Conservation (phyloP, 2,113 vertebrate species). For the Arvicanthis niloticus region DNA sequence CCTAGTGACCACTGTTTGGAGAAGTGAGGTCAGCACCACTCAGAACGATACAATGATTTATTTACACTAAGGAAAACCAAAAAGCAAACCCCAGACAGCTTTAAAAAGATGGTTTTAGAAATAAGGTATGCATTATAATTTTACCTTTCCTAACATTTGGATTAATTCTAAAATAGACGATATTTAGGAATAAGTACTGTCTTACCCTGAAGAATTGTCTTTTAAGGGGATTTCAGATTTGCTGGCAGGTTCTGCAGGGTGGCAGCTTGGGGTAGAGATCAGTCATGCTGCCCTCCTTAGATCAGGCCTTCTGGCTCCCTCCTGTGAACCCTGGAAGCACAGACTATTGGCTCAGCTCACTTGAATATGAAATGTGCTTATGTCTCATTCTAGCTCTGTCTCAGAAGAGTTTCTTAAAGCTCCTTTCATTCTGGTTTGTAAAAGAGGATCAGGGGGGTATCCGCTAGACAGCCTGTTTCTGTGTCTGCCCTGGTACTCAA, state of each 20-base stretch:
- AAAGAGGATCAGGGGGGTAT: neutral
- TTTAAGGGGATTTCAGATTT: conserved; percentile 15
- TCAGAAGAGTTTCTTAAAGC: neutral
- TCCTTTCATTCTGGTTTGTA: conserved; percentile 20
- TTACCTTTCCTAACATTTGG: neutral
- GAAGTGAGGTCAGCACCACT: neutral
- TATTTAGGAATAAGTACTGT: conserved; percentile 26
- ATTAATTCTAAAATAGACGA: conserved; percentile 11
- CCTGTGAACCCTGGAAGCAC: neutral
- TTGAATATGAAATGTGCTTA: conserved; percentile 28
- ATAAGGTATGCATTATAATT: neutral
- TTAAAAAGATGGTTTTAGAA: neutral
- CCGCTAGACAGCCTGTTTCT: neutral
- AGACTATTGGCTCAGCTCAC: neutral
- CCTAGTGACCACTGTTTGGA: neutral
- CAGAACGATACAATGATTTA: neutral
- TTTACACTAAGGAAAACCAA: neutral
- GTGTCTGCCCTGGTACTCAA: neutral
- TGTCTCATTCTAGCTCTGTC: neutral
- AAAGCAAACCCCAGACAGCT: neutral
- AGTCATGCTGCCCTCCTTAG: neutral
- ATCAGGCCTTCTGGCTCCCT: neutral
- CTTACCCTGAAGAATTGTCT: conserved; percentile 33
- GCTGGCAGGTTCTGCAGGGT: neutral
- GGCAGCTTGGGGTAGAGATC: neutral